Conservation (phyloP, 2,113 vertebrate genomes). For the Thunnus maccoyii region DNA sequence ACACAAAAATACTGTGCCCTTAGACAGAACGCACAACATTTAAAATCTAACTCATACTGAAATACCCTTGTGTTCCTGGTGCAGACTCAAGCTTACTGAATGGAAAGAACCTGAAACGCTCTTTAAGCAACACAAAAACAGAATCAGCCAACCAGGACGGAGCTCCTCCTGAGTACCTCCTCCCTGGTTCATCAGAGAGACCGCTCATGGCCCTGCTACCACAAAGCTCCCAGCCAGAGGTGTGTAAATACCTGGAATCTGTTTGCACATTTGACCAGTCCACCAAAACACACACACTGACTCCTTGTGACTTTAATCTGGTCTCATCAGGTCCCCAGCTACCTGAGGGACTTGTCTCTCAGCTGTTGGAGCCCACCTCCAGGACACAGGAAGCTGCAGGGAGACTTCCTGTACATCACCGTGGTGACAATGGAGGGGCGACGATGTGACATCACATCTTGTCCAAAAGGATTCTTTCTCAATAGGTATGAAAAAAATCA, state of each 20-base stretch:
- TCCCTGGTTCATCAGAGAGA: slow-evolving; percentile 85
- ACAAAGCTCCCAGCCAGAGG: slow-evolving; percentile 76
- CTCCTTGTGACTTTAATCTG: slow-evolving; percentile 3
- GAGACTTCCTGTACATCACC: slow-evolving; percentile 88
- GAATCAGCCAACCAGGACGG: slow-evolving; percentile 78
- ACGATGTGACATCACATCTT: slow-evolving; percentile 86
- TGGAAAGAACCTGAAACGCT: slow-evolving; percentile 82
- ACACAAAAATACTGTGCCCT: slow-evolving; percentile 4
- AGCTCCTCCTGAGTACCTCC: slow-evolving; percentile 84
- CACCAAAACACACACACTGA: slow-evolving; percentile 6
- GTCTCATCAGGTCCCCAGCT: slow-evolving; percentile 75
- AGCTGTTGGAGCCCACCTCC: slow-evolving; percentile 89
- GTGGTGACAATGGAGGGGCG: slow-evolving; percentile 85
- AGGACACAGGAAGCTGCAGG: slow-evolving; percentile 88
- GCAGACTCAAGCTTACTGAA: slow-evolving; percentile 68
- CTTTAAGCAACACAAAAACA: slow-evolving; percentile 79
- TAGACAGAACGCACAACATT: neutral
- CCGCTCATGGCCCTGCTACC: slow-evolving; percentile 84
- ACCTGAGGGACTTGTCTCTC: slow-evolving; percentile 83
- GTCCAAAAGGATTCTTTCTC: slow-evolving; percentile 86
- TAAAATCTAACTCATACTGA: neutral
- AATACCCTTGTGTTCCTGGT: neutral
- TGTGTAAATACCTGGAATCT: slow-evolving; percentile 1
- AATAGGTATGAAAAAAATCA: slow-evolving; percentile 80
- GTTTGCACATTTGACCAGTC: neutral